A percentile compares a stretch with the other conserved stretches of the same genome.
Evolutionary conservation across 2,888 invertebrate species (phyloP).

Genomic region (Temnothorax rugatulus): DNA sequence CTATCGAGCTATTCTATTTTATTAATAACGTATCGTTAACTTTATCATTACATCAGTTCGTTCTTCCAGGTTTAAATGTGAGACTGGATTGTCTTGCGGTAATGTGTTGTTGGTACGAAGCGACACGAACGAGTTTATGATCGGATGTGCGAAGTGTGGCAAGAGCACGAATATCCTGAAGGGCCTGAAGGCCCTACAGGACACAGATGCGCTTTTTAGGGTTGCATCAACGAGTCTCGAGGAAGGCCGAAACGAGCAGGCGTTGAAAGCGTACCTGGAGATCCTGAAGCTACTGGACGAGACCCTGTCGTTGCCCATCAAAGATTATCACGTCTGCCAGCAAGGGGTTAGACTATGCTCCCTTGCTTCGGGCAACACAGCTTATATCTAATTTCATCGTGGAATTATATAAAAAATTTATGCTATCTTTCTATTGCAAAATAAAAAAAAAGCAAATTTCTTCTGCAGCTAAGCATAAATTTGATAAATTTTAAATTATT

Average conservation of each 20-base stretch:
- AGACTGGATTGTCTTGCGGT: conserved; percentile 89
- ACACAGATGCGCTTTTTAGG: conserved; percentile 90
- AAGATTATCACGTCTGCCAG: conserved; percentile 92
- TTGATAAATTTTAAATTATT: background rate
- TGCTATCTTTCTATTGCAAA: background rate
- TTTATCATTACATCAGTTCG: background rate
- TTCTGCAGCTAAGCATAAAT: background rate
- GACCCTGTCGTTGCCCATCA: conserved; percentile 91
- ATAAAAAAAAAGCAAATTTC: background rate
- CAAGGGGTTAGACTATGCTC: conserved; percentile 91
- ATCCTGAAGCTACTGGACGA: conserved; percentile 90
- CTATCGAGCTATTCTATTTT: background rate
- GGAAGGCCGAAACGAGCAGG: conserved; percentile 89
- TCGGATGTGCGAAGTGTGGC: conserved; percentile 90
- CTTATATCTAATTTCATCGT: conserved; percentile 59
- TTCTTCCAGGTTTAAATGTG: conserved; percentile 87
- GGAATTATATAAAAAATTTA: background rate
- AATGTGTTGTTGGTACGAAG: conserved; percentile 89
- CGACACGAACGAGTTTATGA: conserved; percentile 90
- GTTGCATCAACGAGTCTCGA: conserved; percentile 89
- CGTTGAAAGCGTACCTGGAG: conserved; percentile 89
- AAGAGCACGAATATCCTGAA: conserved; percentile 91
- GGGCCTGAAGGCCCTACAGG: conserved; percentile 92
- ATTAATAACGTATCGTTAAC: background rate
- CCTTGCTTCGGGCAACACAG: conserved; percentile 89